Evolutionary conservation across 2,113 vertebrate species (phyloP), one percentile per base, ranked within the genome.

Genomic region (Parotia lawesii): DNA sequence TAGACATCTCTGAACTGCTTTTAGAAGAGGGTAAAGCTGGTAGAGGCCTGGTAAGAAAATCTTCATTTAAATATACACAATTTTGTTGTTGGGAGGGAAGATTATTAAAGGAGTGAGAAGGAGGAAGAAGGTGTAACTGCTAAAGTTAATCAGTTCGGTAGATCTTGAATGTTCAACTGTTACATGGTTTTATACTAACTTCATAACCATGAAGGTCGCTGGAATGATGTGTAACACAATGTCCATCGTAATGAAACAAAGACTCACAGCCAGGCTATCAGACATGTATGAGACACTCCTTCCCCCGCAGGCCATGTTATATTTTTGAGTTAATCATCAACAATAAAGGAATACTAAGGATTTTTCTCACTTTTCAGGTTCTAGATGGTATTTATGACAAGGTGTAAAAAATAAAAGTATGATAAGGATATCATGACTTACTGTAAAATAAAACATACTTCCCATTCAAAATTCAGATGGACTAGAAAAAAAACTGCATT

Each of bases 21-120:
- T 94, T 93, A 90, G 84, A 96, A 93, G 89, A 89, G 28, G 53
- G 70, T 33, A 89, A 85, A 95, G 62, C 76, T 85, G 45, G 11
- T 86, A 95, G 69, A 82, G 57, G 45, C 48, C 82, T 58, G 84
- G 84, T 92, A 96, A 93, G 94, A 82, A 92, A 87, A 53, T 29
- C 53, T 96, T 93, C 4, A 66, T 88, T 94, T 71, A 77, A 92
- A 90, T 80, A 69, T 44, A 54, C 42, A 58, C 24, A 27, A 29
- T 76, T 66, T 89, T 93, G 18, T 75, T 82, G 54, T 53, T 82
- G 71, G 45, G 58, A 89, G 48, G 66, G 54, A 87, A 87, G 37
- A 37, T 87, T 60, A 48, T 51, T 87, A 67, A 62, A 71, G 37
- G 29, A 74, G 7, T 57, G 21, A 84, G n/a, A 40, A 70, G 22